Evolutionary conservation across 2,888 invertebrate genomes (phyloP).

Genomic region (Dorcus hopei): DNA sequence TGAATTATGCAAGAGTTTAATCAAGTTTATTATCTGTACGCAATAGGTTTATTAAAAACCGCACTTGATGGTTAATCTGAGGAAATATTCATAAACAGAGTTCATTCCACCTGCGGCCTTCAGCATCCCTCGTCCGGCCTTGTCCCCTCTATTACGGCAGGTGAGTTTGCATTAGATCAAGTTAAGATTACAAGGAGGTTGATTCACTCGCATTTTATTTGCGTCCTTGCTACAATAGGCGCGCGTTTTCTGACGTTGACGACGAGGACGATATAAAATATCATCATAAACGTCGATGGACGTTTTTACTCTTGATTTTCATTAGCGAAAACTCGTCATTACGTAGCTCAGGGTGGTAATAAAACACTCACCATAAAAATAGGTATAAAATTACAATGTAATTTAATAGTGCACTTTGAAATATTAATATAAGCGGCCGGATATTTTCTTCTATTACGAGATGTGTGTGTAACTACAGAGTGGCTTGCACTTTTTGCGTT

Average conservation of each 20-base stretch:
- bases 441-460: not conserved
- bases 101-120: slow-evolving; percentile 29
- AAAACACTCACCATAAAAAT: not conserved
- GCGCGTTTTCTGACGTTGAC: slow-evolving; percentile 9
- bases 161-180: slow-evolving; percentile 19
- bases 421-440: not conserved
- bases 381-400: not conserved
- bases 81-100: slow-evolving; percentile 7
- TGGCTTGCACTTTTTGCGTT: too few species aligned
- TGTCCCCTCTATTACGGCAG: slow-evolving; percentile 24
- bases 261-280: slow-evolving; percentile 3
- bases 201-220: slow-evolving; percentile 15
- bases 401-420: not conserved
- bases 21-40: not conserved
- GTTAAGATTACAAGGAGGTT: slow-evolving; percentile 12
- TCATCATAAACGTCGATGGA: slow-evolving; percentile 5
- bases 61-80: not conserved
- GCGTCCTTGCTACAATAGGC: slow-evolving; percentile 10
- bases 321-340: not conserved
- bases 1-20: not conserved
- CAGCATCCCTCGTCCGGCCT: slow-evolving; percentile 27
- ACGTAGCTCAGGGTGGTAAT: not conserved
- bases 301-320: slow-evolving; percentile 2
- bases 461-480: not conserved
- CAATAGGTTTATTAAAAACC: not conserved